Percentiles rank a stretch among this genome's conserved stretches.
Conservation (phyloP, 2,797 vertebrate genomes). For the Centropyge bicolor region DNA sequence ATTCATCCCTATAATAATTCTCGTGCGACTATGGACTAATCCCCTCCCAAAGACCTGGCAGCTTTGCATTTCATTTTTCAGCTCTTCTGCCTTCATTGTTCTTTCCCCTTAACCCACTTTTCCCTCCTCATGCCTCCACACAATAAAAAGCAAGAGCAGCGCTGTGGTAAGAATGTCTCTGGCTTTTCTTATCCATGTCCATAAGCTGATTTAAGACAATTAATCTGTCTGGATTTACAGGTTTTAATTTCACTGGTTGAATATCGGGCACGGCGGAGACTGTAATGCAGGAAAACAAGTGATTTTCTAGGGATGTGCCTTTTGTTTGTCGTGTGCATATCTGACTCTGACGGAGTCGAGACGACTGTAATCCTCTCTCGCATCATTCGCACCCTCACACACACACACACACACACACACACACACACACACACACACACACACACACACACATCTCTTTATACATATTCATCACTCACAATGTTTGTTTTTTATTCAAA, state of each 20-base stretch:
- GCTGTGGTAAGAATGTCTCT: slow-evolving; percentile 43
- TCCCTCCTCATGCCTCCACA: slow-evolving; percentile 45
- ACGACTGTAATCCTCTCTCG: slow-evolving; percentile 47
- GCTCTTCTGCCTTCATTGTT: slow-evolving; percentile 55
- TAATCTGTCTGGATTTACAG: slow-evolving; percentile 63
- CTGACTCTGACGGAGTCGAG: slow-evolving; percentile 14
- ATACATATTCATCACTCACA: slow-evolving; percentile 34
- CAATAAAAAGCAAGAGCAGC: slow-evolving; percentile 48
- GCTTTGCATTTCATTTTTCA: slow-evolving; percentile 78
- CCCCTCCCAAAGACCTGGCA: slow-evolving; percentile 66
- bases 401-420: slow-evolving; percentile 11
- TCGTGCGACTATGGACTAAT: slow-evolving; percentile 58
- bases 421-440: slow-evolving; percentile 11
- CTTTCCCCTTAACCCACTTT: slow-evolving; percentile 53
- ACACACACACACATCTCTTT: slow-evolving; percentile 28
- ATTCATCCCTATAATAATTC: slow-evolving; percentile 50
- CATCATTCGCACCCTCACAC: too few species aligned
- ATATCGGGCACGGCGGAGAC: not conserved
- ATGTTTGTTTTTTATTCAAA: slow-evolving; percentile 1
- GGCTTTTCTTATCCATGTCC: slow-evolving; percentile 52
- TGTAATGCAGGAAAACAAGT: slow-evolving; percentile 34
- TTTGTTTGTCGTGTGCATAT: slow-evolving; percentile 37
- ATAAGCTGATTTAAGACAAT: slow-evolving; percentile 72
- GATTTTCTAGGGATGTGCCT: slow-evolving; percentile 41
- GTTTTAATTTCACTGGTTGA: slow-evolving; percentile 51